Evolutionary conservation across 2,888 invertebrate genomes (phyloP).

Genomic region (Pachydiplax longipennis): DNA sequence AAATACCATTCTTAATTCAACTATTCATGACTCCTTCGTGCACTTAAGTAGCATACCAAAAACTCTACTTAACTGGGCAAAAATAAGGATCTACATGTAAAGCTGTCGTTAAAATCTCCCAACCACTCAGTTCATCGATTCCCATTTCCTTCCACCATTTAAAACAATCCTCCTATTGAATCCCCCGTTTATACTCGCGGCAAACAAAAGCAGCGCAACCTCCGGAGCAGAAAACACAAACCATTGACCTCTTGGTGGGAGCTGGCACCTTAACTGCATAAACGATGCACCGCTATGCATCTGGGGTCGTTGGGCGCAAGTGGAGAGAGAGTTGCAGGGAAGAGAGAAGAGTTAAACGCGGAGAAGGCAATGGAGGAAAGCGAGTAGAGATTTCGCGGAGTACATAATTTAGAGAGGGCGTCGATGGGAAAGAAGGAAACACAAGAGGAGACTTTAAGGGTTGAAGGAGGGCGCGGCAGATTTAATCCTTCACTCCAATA

Average conservation of each 20-base stretch:
- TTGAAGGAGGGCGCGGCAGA: neutral
- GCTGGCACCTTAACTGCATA: neutral
- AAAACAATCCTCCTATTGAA: too few relatives aligned
- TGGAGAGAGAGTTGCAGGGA: neutral
- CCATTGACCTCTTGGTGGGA: neutral
- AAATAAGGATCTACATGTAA: too few relatives aligned
- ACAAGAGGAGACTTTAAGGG: neutral
- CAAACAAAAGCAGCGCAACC: neutral
- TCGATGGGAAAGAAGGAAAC: neutral
- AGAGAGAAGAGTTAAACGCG: neutral
- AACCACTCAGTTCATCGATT: too few relatives aligned
- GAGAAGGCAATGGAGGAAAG: neutral
- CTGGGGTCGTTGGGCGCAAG: neutral
- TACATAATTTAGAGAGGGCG: conserved; percentile 1
- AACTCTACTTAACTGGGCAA: too few relatives aligned
- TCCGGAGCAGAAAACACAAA: neutral
- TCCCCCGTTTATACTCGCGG: neutral
- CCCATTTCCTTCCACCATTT: too few relatives aligned
- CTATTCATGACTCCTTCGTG: too few relatives aligned
- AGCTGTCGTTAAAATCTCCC: too few relatives aligned
- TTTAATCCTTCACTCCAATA: neutral
- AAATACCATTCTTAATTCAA: too few relatives aligned
- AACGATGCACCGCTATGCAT: neutral
- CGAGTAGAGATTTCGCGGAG: neutral
- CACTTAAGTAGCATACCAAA: too few relatives aligned